A percentile compares a stretch with the other conserved stretches of the same genome.
Evolutionary conservation across 2,113 vertebrate species (phyloP).

Genomic region (rat (Rattus norvegicus)): GRCr8 NC_086020.1:248262501-248263000

Average conservation of each 20-base stretch:
- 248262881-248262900: background rate
- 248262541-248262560: background rate
- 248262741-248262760: background rate
- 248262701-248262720: slow-evolving; percentile 6
- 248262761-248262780: background rate
- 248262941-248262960: background rate
- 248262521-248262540: background rate
- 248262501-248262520: background rate
- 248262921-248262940: background rate
- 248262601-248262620: background rate
- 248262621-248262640: background rate
- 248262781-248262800: background rate
- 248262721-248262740: background rate
- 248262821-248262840: background rate
- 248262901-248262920: background rate
- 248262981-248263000: background rate
- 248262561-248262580: background rate
- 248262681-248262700: background rate
- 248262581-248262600: background rate
- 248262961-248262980: background rate
- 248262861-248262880: background rate
- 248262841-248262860: slow-evolving; percentile 4
- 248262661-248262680: background rate
- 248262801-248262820: background rate
- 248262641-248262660: background rate